A percentile compares a stretch with the other conserved stretches of the same genome.
Evolutionary conservation across 2,797 vertebrate genomes (phyloP).

Genomic region (Triplophysa bombifrons): DNA sequence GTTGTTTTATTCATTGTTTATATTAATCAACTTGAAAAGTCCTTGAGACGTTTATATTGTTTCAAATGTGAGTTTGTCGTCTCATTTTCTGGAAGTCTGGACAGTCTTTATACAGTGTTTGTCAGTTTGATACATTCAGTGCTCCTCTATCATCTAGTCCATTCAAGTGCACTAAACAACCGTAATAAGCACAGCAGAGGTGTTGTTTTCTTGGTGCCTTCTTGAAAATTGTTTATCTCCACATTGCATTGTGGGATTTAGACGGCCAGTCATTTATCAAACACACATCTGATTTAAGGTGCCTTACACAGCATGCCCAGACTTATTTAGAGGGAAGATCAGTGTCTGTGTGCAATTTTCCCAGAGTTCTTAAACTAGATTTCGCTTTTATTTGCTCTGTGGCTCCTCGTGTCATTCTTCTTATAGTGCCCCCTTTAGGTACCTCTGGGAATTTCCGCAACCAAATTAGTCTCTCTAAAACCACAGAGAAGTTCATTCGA

Average conservation of each 20-base stretch:
- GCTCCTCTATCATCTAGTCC: constrained; percentile 20
- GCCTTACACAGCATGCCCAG: constrained; percentile 31
- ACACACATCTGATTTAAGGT: constrained; percentile 24
- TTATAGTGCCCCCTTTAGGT: constrained; percentile 37
- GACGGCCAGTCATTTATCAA: constrained; percentile 35
- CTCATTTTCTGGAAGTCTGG: neutral
- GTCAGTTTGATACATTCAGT: constrained; percentile 19
- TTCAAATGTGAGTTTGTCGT: neutral
- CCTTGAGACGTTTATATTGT: too few species aligned
- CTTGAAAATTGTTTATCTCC: constrained; percentile 31
- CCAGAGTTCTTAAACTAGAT: constrained; percentile 48
- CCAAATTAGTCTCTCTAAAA: constrained; percentile 1
- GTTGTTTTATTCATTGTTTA: neutral
- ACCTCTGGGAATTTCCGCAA: constrained; percentile 5
- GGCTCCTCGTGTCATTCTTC: constrained; percentile 57
- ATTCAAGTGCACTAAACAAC: neutral
- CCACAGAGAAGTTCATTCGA: constrained; percentile 38
- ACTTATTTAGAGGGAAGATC: constrained; percentile 17
- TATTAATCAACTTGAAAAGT: too few species aligned
- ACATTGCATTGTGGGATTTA: constrained; percentile 27
- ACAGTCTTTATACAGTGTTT: neutral
- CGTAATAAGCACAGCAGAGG: constrained; percentile 23
- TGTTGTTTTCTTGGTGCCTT: neutral
- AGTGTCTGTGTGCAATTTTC: neutral
- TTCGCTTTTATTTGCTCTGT: constrained; percentile 66